phyloP scores from a whole-genome alignment of 2,797 vertebrate genomes.

The Sebastiscus albofasciatus region DNA sequence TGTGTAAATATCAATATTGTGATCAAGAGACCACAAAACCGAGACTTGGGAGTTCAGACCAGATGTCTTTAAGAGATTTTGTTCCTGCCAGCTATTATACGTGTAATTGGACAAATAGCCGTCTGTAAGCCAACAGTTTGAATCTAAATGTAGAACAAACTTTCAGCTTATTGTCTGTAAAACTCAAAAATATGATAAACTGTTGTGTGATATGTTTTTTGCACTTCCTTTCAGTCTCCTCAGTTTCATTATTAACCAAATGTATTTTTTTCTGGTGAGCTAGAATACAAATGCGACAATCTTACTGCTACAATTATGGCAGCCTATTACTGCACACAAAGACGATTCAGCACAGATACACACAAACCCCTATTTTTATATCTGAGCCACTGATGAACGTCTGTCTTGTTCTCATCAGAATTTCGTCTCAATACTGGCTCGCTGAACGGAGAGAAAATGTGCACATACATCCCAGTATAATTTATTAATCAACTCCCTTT shows the following conservation, averaged over 20 bases:
- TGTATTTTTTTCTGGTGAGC: background rate
- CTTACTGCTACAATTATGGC: background rate
- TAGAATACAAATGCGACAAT: background rate
- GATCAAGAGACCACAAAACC: background rate
- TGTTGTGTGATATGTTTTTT: background rate
- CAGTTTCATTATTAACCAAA: background rate
- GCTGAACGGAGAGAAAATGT: conserved; percentile 31
- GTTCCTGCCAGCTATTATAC: background rate
- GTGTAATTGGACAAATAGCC: background rate
- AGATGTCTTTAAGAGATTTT: background rate
- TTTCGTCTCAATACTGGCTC: conserved; percentile 6
- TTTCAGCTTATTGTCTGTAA: background rate
- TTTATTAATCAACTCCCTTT: conserved; percentile 54
- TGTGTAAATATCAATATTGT: background rate
- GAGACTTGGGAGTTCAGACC: background rate
- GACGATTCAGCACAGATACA: background rate
- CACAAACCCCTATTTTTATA: conserved; percentile 8
- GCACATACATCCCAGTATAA: conserved; percentile 31
- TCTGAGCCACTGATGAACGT: background rate
- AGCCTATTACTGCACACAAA: background rate
- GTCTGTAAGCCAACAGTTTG: background rate
- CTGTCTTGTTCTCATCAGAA: conserved; percentile 22
- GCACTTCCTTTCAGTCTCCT: background rate
- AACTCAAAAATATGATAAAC: background rate
- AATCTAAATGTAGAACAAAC: background rate